Evolutionary conservation across 2,797 vertebrate species (phyloP).

Genomic region (Crenuchus spilurus): DNA sequence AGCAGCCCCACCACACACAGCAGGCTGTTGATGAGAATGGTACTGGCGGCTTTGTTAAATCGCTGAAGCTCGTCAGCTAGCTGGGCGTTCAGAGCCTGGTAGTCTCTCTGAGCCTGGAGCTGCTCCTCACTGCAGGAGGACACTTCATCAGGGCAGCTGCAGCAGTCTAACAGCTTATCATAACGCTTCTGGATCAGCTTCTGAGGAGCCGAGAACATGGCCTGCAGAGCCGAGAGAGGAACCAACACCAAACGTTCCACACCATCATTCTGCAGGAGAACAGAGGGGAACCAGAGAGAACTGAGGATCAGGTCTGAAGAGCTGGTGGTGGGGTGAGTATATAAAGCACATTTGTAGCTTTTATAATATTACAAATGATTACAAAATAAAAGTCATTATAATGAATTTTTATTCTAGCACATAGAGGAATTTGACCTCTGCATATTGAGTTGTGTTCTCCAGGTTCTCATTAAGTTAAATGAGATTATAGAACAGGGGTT

Average conservation of each 20-base stretch:
- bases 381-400: too few species aligned
- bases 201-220: constrained; percentile 90
- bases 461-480: too few species aligned
- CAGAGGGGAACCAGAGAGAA: not conserved
- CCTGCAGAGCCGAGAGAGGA: constrained; percentile 84
- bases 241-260: constrained; percentile 82
- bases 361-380: too few species aligned
- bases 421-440: too few species aligned
- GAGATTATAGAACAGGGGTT: too few species aligned
- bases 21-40: constrained; percentile 85
- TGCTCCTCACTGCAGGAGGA: constrained; percentile 78
- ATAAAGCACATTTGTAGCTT: too few species aligned
- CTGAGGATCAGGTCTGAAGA: not conserved
- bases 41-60: constrained; percentile 85
- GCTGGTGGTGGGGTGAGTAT: not conserved
- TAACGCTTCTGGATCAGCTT: constrained; percentile 98
- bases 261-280: constrained; percentile 74
- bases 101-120: constrained; percentile 86
- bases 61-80: constrained; percentile 90
- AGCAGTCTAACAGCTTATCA: constrained; percentile 94
- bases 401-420: too few species aligned
- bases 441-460: too few species aligned
- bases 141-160: constrained; percentile 83
- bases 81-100: constrained; percentile 91
- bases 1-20: constrained; percentile 79